These are phyloP conservation scores for Formica selysi DNA, from an alignment of 1,140 invertebrate genomes.

Conservation along the genomic window DNA sequence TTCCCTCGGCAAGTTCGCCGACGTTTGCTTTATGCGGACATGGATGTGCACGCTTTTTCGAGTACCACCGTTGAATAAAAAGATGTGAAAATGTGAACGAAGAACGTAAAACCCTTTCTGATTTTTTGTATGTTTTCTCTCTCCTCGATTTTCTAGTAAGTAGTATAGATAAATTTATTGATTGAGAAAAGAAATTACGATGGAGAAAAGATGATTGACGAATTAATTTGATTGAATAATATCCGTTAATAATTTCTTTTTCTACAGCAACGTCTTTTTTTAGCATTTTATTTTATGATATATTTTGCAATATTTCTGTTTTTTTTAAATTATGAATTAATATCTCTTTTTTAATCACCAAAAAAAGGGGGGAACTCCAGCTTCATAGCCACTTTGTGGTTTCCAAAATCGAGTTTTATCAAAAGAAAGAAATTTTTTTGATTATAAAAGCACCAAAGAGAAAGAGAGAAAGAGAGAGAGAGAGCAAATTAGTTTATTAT, in stretches of 20 bases:
- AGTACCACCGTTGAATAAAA: background rate
- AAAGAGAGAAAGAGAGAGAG: no score
- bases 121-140: background rate
- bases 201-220: background rate
- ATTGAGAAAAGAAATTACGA: background rate
- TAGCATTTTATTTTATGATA: background rate
- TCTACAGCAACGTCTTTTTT: background rate
- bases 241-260: background rate
- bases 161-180: background rate
- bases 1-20: background rate
- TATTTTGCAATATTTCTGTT: no score
- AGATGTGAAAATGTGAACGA: background rate
- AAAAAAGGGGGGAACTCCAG: background rate
- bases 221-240: constrained; percentile 1
- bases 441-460: background rate
- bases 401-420: constrained; percentile 3
- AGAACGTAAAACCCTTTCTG: background rate
- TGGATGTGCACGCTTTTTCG: background rate
- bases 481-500: background rate
- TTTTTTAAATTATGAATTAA: constrained; percentile 18
- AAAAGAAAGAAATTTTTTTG: background rate
- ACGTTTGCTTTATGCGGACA: constrained; percentile 30
- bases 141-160: background rate
- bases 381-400: background rate
- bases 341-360: background rate